Base-by-base conservation (phyloP, 1,140 invertebrate genomes). In the Potamilus streckersoni region DNA sequence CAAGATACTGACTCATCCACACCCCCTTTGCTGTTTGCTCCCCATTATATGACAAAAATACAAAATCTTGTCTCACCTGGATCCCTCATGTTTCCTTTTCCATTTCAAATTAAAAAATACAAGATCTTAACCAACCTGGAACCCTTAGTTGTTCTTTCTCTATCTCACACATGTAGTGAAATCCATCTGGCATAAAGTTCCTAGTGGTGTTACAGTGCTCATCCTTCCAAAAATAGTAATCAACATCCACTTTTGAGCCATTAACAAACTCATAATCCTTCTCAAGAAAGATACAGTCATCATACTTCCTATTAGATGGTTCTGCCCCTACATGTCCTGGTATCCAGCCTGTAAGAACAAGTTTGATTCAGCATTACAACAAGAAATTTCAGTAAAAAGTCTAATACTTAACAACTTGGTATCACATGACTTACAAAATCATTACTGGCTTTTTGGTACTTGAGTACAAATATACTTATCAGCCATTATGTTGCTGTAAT, bases 131-230 rank as follows among this genome's bases (percentile, higher is more conserved):
- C 38, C 38, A 4, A 49, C 61, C 19, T 62, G 61, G 61, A 23
- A n/a, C 61, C 61, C 23, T 55, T 2, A 16, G 23, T 57, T 60
- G 66, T n/a, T 70, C 74, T 8, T 38, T 71, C 12, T 62, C 16
- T 60, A 57, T 49, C n/a, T 76, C 74, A 61, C 74, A 76, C 31
- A 76, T 20, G 62, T 67, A 76, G 4, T 69, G 74, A 62, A 76
- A 76, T 59, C 74, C 74, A 61, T 66, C 58, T 64, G 49, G 23
- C 56, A 71, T 31, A 16, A 17, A 58, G 58, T 60, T 76, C 19
- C 65, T 66, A 17, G 69, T 76, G 13, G 56, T 16, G 16, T 16
- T 17, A 56, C 74, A 76, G 38, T 55, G 23, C 20, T 71, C 68
- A 38, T 71, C 69, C 20, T 49, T 55, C 74, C 74, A 76, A 31